These are phyloP conservation scores for Leptopterna dolabrata DNA, from an alignment of 2,888 invertebrate genomes.

Conservation along the genomic window DNA sequence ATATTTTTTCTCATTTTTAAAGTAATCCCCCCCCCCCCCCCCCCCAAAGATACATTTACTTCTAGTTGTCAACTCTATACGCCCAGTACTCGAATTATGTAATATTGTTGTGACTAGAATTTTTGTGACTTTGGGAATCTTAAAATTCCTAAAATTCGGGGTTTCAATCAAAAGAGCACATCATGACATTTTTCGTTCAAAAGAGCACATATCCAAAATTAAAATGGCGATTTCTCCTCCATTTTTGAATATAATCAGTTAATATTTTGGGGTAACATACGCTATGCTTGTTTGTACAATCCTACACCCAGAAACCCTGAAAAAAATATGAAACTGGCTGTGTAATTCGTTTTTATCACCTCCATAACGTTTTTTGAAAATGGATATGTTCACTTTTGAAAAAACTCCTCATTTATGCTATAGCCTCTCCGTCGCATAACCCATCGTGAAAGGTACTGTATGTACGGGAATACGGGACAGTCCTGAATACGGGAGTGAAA, in stretches of 20 bases:
- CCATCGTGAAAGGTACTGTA: too few relatives aligned
- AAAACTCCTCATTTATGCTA: slow-evolving; percentile 6
- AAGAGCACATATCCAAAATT: neutral
- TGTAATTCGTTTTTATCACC: neutral
- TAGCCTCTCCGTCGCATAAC: too few relatives aligned
- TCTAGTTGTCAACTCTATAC: neutral
- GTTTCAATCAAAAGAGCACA: neutral
- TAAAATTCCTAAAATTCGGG: neutral
- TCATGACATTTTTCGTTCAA: neutral
- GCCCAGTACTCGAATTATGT: neutral
- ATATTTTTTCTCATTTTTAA: neutral
- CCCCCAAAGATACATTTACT: neutral
- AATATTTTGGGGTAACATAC: neutral
- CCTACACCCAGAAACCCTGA: neutral
- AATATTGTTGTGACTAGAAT: neutral
- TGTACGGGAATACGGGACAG: too few relatives aligned
- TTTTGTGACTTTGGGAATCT: neutral
- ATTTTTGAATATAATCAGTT: neutral
- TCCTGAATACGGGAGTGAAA: too few relatives aligned
- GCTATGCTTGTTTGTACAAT: neutral
- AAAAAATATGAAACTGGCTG: neutral
- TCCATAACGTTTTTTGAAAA: neutral
- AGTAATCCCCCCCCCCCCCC: neutral
- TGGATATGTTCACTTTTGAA: neutral
- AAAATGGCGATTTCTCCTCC: too few relatives aligned